Base-by-base conservation (phyloP, 2,888 invertebrate genomes). In the Agrotis segetum region DNA sequence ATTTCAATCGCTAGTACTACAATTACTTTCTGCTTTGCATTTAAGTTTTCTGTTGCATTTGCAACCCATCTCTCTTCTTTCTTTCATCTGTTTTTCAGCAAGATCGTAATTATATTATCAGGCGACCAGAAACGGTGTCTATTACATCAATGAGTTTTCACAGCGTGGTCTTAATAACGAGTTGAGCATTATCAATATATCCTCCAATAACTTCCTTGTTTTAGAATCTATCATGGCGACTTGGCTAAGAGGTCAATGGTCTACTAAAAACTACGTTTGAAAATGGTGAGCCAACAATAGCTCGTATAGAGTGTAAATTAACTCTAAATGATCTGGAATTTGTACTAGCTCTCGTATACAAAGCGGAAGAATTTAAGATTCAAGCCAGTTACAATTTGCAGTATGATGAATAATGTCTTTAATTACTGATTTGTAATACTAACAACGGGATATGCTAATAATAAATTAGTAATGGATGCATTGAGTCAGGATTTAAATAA, bases 401-500 rank as follows among this genome's bases (percentile, higher is more conserved):
- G 2, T 21, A 40, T 13, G 50, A 64, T 74, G 40, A 75, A 53
- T 69, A 75, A 69, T 65, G 3, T 40, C 24, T 46, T 19, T 62
- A 56, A 74, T 74, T 52, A 67, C 1, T 47, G 19, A 24, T 59
- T 59, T 17, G 50, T 61, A 44, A 61, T 50, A 56, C 40, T 19
- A 61, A 53, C 13, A 1, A 29, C 11, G 3, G 21, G 49, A 7
- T 67, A 34, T 29, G 60, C 50, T 44, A 61, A 64, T 40, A 44
- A 24, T 55, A 50, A 21, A 16, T 77, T 34, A n/a, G 50, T 58
- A 19, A 71, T 62, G 19, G 40, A 9, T 24, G n/a, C 16, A 53
- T 34, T 63, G 67, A 73, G 58, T 76, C 74, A 76, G 52, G 17
- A 34, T 46, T 21, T 29, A 52, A 58, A 46, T 62, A 49, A 65